Conservation (phyloP, 2,888 invertebrate species). For the Nysson spinosus region DNA sequence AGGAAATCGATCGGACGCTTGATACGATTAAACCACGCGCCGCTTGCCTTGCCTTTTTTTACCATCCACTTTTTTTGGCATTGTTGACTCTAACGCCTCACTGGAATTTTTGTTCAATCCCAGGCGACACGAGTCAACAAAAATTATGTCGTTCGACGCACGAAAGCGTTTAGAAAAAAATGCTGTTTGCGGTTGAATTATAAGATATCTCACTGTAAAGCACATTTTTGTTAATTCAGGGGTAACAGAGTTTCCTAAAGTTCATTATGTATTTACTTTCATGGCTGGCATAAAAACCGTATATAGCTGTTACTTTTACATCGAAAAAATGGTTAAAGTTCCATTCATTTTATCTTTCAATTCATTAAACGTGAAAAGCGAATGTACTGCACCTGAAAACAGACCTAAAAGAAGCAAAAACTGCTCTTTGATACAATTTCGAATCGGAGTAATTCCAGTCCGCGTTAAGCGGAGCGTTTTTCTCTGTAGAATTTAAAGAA, state of each 20-base stretch:
- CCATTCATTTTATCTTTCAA: too few species aligned
- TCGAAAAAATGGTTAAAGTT: too few species aligned
- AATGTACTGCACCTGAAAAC: too few species aligned
- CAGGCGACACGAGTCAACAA: constrained; percentile 9
- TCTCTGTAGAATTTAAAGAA: constrained; percentile 28
- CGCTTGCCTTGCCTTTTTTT: constrained; percentile 24
- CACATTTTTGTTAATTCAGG: too few species aligned
- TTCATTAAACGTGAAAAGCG: too few species aligned
- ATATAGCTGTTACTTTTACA: too few species aligned
- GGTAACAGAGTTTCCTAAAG: too few species aligned
- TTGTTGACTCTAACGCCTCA: constrained; percentile 10
- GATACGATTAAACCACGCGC: constrained; percentile 52
- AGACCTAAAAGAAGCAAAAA: constrained; percentile 29
- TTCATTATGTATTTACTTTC: too few species aligned
- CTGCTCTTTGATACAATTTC: constrained; percentile 31
- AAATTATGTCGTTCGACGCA: constrained; percentile 33
- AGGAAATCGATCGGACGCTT: constrained; percentile 51
- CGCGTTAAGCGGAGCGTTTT: constrained; percentile 27
- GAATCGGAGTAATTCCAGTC: constrained; percentile 26
- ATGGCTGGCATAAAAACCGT: too few species aligned
- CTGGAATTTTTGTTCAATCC: constrained; percentile 3
- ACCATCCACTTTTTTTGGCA: constrained; percentile 8
- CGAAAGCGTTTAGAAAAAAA: constrained; percentile 3
- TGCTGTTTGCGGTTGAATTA: background rate
- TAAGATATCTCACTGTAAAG: too few species aligned